Percentiles rank a stretch among this genome's conserved stretches.
Conservation (phyloP, 2,113 vertebrate genomes). For the Burhinus oedicnemus region DNA sequence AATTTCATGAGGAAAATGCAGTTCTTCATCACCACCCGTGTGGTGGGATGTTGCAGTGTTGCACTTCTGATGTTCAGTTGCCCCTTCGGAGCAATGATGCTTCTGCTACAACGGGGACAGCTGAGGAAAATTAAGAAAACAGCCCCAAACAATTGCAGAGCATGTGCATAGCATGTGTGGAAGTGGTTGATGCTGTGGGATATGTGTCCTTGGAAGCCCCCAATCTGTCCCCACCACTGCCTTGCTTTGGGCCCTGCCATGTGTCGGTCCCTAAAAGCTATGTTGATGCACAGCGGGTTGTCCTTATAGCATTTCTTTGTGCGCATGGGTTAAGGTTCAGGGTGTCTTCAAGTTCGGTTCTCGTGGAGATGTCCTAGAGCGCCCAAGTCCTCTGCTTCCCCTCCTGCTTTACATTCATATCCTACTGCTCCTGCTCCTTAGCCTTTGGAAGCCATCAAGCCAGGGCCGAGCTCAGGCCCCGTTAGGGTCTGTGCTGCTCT, state of each 20-base stretch:
- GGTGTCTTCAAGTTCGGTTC: neutral
- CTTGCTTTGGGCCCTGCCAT: neutral
- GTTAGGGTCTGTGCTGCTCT: neutral
- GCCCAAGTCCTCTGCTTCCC: neutral
- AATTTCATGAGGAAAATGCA: neutral
- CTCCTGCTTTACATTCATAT: neutral
- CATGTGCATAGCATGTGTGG: slow-evolving; percentile 11
- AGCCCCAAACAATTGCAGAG: neutral
- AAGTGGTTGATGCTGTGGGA: neutral
- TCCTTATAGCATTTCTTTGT: neutral
- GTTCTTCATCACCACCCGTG: neutral
- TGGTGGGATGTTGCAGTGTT: neutral
- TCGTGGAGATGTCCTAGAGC: neutral
- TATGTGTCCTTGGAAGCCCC: neutral
- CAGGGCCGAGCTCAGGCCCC: neutral
- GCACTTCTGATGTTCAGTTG: neutral
- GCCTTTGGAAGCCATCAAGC: neutral
- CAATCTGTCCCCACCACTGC: accelerated
- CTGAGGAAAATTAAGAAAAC: slow-evolving; percentile 5
- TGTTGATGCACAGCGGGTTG: neutral
- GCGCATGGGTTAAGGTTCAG: neutral
- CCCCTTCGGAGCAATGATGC: neutral
- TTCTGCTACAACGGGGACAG: neutral
- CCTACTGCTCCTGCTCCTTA: neutral
- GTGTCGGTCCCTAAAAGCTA: neutral